Evolutionary conservation across 2,113 vertebrate genomes (phyloP), one percentile per base, ranked within the genome.

Genomic region (Datnioides undecimradiatus): DNA sequence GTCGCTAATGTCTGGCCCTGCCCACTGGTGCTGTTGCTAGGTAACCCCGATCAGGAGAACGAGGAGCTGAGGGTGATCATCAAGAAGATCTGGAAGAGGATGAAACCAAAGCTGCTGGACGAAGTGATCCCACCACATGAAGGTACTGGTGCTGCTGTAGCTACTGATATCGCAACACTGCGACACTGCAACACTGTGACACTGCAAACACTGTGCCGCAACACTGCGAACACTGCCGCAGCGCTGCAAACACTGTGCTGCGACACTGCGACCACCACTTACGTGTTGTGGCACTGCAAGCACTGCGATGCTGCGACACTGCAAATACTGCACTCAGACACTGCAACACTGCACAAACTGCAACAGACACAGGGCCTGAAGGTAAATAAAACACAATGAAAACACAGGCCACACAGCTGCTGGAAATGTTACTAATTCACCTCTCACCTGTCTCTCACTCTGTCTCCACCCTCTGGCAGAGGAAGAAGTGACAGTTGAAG

Each of bases 401-500:
- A n/a, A n/a, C n/a, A n/a, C n/a, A n/a, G n/a, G n/a, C n/a, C n/a
- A n/a, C n/a, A n/a, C n/a, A n/a, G n/a, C n/a, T n/a, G n/a, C n/a
- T n/a, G n/a, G n/a, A n/a, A n/a, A n/a, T n/a, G n/a, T n/a, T n/a
- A n/a, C n/a, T n/a, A n/a, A n/a, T n/a, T n/a, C n/a, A n/a, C n/a
- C n/a, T 46, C 46, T 51, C 48, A 51, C 49, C 45, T n/a, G 40
- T 51, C 38, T 33, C 0, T 65, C 0, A n/a, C 21, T 52, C 19
- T 57, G 19, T 80, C 31, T 72, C 21, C 11, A 3, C 16, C 10
- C 17, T 55, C 23, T 51, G 49, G 25, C 85, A 99, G 98, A 98
- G 85, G 97, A 98, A 36, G 98, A 99, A 72, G 97, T 99, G 83
- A 99, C 98, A 0, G 97, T 99, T 8, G 98, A 99, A 99, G 92